phyloP scores from a whole-genome alignment of 1,140 invertebrate genomes.

The Muscidifurax raptorellus region DNA sequence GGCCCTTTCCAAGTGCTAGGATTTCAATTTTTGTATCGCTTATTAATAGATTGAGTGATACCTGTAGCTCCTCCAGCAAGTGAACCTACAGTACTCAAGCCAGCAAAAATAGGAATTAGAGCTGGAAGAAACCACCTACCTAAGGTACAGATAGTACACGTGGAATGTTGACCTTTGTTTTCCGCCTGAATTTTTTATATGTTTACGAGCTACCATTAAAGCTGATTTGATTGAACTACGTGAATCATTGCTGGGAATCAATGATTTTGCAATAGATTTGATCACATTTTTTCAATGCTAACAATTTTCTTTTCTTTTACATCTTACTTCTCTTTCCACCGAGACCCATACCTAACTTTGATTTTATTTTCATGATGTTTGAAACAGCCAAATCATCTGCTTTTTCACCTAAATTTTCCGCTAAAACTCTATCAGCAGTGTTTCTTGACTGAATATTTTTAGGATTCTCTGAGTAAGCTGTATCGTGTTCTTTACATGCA shows the following conservation, averaged over 20 bases:
- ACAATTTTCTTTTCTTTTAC: not conserved
- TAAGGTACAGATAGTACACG: not conserved
- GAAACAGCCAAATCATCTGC: conserved; percentile 19
- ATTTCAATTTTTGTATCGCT: conserved; percentile 61
- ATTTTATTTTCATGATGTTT: conserved; percentile 53
- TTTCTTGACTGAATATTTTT: conserved; percentile 39
- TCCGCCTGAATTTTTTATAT: not conserved
- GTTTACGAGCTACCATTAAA: too few relatives aligned
- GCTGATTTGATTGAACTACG: not conserved
- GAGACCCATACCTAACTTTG: conserved; percentile 54
- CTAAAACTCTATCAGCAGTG: conserved; percentile 40
- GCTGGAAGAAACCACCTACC: conserved; percentile 15
- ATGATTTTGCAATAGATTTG: not conserved
- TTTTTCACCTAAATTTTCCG: conserved; percentile 43
- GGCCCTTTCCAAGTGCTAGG: conserved; percentile 62
- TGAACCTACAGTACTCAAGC: conserved; percentile 48
- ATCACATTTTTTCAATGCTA: not conserved
- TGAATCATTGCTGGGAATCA: not conserved
- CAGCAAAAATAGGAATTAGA: conserved; percentile 26
- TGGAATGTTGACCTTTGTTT: conserved; percentile 2
- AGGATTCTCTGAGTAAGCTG: conserved; percentile 46
- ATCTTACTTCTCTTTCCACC: conserved; percentile 8
- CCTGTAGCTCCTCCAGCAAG: conserved; percentile 54
- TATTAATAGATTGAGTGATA: conserved; percentile 58
- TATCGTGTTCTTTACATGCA: conserved; percentile 55